These are phyloP conservation scores for Rhyzopertha dominica DNA, from an alignment of 1,140 invertebrate species.

Conservation along the genomic window DNA sequence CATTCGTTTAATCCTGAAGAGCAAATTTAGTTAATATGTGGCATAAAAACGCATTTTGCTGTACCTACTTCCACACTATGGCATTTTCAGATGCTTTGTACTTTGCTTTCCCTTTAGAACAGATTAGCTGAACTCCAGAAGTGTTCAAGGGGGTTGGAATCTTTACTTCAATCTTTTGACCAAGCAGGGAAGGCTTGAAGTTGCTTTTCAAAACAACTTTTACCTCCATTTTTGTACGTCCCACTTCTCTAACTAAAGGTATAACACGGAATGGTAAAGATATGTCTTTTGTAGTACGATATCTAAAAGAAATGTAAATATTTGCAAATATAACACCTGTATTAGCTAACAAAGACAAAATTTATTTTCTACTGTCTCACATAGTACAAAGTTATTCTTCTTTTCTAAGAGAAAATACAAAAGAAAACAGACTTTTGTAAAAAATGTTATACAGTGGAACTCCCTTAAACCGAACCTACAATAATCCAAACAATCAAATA, in stretches of 20 bases:
- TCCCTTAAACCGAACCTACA: no score
- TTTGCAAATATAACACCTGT: constrained; percentile 10
- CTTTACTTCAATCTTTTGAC: constrained; percentile 99
- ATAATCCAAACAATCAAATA: no score
- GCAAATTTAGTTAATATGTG: constrained; percentile 10
- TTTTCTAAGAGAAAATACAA: neutral
- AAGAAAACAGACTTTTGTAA: constrained; percentile 4
- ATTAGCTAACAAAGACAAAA: neutral
- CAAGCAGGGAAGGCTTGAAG: constrained; percentile 96
- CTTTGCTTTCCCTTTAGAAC: constrained; percentile 98
- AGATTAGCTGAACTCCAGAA: constrained; percentile 97
- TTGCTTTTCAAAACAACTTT: constrained; percentile 99
- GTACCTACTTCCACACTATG: constrained; percentile 96
- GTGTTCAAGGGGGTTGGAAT: constrained; percentile 99
- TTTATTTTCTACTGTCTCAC: neutral
- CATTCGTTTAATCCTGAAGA: constrained; percentile 93
- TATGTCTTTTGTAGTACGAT: constrained; percentile 99
- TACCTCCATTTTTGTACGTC: constrained; percentile 99
- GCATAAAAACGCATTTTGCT: constrained; percentile 2
- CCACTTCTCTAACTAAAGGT: constrained; percentile 95
- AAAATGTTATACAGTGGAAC: no score
- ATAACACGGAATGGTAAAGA: constrained; percentile 99
- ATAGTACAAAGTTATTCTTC: neutral
- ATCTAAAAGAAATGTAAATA: constrained; percentile 57
- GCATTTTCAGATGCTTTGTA: constrained; percentile 99